Percentiles rank a stretch among this genome's conserved stretches.
Evolutionary conservation across 2,888 invertebrate genomes (phyloP).

Genomic region (Ganaspis brasiliensis): DNA sequence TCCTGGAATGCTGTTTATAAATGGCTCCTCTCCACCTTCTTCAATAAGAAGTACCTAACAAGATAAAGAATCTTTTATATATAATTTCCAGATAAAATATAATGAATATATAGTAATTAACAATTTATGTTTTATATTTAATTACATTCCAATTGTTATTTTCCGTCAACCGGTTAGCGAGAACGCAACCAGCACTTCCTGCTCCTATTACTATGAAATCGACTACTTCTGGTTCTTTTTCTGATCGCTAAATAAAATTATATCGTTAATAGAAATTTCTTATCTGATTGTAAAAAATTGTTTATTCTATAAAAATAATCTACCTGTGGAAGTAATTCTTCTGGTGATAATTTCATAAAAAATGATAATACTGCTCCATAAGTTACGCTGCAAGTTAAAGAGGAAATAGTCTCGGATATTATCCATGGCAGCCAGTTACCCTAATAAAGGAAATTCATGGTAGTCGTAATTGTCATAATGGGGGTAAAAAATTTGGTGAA

Average conservation of each 20-base stretch:
- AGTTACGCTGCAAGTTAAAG: not conserved
- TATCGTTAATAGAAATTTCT: too few relatives aligned
- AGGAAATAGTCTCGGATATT: not conserved
- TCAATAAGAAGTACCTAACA: conserved; percentile 86
- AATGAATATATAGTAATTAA: too few relatives aligned
- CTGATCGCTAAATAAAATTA: not conserved
- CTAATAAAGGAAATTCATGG: not conserved
- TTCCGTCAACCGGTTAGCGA: conserved; percentile 91
- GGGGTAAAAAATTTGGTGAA: too few relatives aligned
- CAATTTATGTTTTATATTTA: not conserved
- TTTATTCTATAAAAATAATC: not conserved
- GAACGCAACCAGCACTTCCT: conserved; percentile 88
- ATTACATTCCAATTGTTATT: conserved; percentile 88
- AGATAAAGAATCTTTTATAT: too few relatives aligned
- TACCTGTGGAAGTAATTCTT: not conserved
- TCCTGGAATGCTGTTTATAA: conserved; percentile 86
- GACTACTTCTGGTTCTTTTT: conserved; percentile 33
- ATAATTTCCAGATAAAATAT: too few relatives aligned
- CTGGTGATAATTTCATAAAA: not conserved
- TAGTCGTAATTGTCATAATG: too few relatives aligned
- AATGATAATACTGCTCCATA: not conserved
- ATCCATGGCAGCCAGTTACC: not conserved
- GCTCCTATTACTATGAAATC: conserved; percentile 94
- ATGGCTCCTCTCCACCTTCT: conserved; percentile 85
- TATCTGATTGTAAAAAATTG: not conserved